Evolutionary conservation across 1,140 invertebrate species (phyloP), one percentile per base, ranked within the genome.

Genomic region (Branchinecta lindahli): DNA sequence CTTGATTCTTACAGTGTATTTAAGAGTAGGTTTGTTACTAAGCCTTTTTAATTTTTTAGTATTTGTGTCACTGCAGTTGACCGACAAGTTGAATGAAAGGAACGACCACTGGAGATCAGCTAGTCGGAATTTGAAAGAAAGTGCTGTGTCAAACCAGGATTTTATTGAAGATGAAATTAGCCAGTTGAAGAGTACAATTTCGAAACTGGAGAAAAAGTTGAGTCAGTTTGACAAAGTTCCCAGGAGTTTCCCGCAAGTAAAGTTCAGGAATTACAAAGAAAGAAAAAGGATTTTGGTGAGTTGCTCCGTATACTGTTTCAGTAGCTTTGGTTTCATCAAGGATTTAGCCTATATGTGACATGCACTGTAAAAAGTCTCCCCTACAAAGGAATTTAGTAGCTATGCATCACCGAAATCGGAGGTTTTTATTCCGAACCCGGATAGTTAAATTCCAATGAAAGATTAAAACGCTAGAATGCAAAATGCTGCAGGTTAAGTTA

Each of bases 181-280:
- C 12, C 12, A 20, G 12, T 61, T 61, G 6, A 12, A 20, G 52
- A 61, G 18, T 12, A 61, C 52, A 61, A 61, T 61, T 61, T 12
- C 6, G 12, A 12, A 20, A 61, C 18, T 61, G 52, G 52, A 61
- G 52, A 15, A 12, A 12, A 12, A 20, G 18, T 6, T 61, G 18
- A 20, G 52, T 61, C 52, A 61, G 18, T 20, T 61, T 61, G 21
- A 33, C 8, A 70, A 70, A 15, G 46, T 88, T 65, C 87, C 88
- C 7, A 92, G 92, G 75, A 87, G 86, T 73, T 96, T 89, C 81
- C 91, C 91, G n/a, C 86, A 89, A 75, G 91, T 96, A 0, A 89
- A 89, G 77, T 94, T 91, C 78, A 79, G 94, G 9, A 92, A 91
- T 74, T 95, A 95, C 77, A 89, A 91, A 76, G 87, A 91, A 74